A percentile compares a stretch with the other conserved stretches of the same genome.
Conservation (phyloP, 2,888 invertebrate species). For the Epinotia demarniana region DNA sequence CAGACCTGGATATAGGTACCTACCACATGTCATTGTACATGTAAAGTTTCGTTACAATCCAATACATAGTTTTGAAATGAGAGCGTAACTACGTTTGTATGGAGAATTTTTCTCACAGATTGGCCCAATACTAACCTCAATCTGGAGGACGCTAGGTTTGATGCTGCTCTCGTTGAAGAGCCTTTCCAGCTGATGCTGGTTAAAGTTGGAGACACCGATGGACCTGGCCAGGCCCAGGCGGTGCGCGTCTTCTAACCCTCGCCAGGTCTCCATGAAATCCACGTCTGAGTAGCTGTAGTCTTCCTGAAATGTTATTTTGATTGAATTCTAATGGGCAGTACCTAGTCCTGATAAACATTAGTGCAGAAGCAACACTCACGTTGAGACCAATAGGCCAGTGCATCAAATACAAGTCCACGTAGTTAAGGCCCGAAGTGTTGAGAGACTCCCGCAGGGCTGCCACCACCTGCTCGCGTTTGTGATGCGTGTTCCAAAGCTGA, state of each 20-base stretch:
- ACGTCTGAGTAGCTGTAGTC: slow-evolving; percentile 64
- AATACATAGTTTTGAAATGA: too few species aligned
- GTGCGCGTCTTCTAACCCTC: slow-evolving; percentile 87
- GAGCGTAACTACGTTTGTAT: too few species aligned
- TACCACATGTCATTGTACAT: too few species aligned
- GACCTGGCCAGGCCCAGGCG: slow-evolving; percentile 86
- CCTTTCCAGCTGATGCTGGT: slow-evolving; percentile 87
- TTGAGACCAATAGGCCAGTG: slow-evolving; percentile 92
- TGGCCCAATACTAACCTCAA: slow-evolving; percentile 62
- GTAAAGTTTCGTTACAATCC: too few species aligned
- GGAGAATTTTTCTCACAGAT: too few species aligned
- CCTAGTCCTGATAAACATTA: too few species aligned
- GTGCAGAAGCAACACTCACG: slow-evolving; percentile 58
- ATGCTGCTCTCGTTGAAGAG: slow-evolving; percentile 84
- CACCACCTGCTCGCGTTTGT: slow-evolving; percentile 87
- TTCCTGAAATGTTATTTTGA: slow-evolving; percentile 55
- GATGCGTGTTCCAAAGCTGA: slow-evolving; percentile 82
- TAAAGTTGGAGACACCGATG: slow-evolving; percentile 93
- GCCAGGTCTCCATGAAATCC: slow-evolving; percentile 90
- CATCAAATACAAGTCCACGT: slow-evolving; percentile 92
- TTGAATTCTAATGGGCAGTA: too few species aligned
- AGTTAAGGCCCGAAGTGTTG: slow-evolving; percentile 86
- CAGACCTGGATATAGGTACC: too few species aligned
- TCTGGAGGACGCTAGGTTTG: slow-evolving; percentile 86
- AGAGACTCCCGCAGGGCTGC: slow-evolving; percentile 86